Conservation (phyloP, 1,140 invertebrate species). For the Samia ricini region DNA sequence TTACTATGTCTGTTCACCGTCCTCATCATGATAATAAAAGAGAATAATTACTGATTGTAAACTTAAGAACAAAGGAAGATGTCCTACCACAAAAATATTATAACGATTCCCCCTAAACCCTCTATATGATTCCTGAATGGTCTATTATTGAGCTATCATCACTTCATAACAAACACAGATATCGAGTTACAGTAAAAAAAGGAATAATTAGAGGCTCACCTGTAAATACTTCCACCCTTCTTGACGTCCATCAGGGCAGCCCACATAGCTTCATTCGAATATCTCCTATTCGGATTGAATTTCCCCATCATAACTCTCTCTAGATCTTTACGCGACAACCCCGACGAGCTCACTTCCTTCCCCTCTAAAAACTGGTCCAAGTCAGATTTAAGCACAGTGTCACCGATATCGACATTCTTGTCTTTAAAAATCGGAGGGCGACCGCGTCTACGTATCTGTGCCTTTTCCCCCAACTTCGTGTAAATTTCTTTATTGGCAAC, state of each 20-base stretch:
- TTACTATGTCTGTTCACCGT: too few species aligned
- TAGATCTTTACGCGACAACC: conserved; percentile 66
- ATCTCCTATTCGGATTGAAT: conserved; percentile 71
- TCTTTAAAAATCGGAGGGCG: conserved; percentile 66
- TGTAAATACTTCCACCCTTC: conserved; percentile 75
- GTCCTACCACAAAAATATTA: too few species aligned
- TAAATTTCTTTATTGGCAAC: conserved; percentile 39
- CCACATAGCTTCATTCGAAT: conserved; percentile 72
- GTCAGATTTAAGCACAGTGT: conserved; percentile 69
- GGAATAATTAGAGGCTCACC: conserved; percentile 57
- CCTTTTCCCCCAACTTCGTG: conserved; percentile 45
- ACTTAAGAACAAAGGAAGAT: too few species aligned
- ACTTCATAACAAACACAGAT: too few species aligned
- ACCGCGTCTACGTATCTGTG: conserved; percentile 42
- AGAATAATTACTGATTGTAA: too few species aligned
- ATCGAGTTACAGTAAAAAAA: conserved; percentile 5
- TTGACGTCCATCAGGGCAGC: conserved; percentile 77
- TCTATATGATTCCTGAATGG: too few species aligned
- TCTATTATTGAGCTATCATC: too few species aligned
- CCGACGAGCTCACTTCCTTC: conserved; percentile 71
- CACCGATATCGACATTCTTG: conserved; percentile 63
- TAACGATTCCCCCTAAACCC: too few species aligned
- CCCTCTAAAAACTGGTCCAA: conserved; percentile 72
- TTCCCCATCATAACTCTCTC: conserved; percentile 76
- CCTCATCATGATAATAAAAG: too few species aligned